Base-by-base conservation (phyloP, 2,888 invertebrate species). In the Uloborus plumipes region DNA sequence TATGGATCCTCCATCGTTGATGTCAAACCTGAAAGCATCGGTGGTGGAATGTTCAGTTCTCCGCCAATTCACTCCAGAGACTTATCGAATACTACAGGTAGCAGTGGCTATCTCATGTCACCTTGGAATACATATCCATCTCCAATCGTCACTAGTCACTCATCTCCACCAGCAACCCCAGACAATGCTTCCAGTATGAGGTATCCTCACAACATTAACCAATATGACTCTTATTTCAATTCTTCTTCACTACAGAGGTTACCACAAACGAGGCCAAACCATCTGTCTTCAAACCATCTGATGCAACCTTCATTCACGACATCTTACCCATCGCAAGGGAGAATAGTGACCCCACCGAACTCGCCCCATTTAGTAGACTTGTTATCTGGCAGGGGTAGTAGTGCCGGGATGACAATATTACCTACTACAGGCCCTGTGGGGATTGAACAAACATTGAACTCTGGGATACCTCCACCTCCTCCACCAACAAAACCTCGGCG, bases 351-450 rank as follows among this genome's bases (percentile, higher is more conserved):
- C 0, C 82, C 84, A 22, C 84, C 84, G 14, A 78, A 76, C 15
- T 84, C 84, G 0, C 84, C 84, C 16, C 88, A 92, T 76, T 90
- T 96, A 85, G 94, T 94, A 85, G 92, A 94, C 85, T 90, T 97
- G 75, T 90, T 96, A 85, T 96, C 96, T 0, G 97, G 97, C 14
- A 91, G 96, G 15, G 65, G 77, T 49, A 75, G 75, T 2, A 62
- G 71, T 6, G 26, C 82, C 1, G 78, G 74, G 22, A 78, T 84
- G 74, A 84, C 84, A 6, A 67, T 84, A 7, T 31, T 84, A 14
- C 74, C 84, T 2, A 71, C 67, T 53, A n/a, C 59, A 0, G 74
- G 66, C n/a, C 69, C 53, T 22, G 65, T 66, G 14, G 59, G 67
- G 14, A 79, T 79, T 18, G 78, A 84, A 74, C 78, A 79, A 67